Evolutionary conservation across 1,140 invertebrate species (phyloP), one percentile per base, ranked within the genome.

Genomic region (Trachymyrmex cornetzi): DNA sequence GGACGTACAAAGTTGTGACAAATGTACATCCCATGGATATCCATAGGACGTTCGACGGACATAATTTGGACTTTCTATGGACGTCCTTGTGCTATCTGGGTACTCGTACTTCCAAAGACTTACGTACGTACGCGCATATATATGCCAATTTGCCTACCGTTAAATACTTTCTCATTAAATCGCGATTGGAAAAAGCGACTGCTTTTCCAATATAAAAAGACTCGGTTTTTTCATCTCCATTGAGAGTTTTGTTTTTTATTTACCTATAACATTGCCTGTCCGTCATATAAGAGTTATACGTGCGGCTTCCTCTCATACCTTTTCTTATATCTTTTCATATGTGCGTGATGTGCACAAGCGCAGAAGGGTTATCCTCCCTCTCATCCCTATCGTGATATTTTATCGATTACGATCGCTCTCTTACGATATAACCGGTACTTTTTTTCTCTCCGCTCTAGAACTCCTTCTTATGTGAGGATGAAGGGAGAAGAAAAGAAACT

Each of bases 331-430:
- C 5, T 64, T 66, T 59, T 53, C 24, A 9, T 66, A 38, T 53
- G 64, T 59, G 53, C 66, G 80, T 38, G 24, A 44, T 71, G 34
- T 22, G 79, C 66, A 69, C 61, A 14, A 77, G 59, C 16, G 63
- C 63, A 44, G 30, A 11, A 69, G 48, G 53, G 53, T 82, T 74
- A 50, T 30, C 50, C 16, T 64, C 16, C 63, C 63, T 34, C 27
- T 27, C 27, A 72, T 61, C 80, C 34, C 77, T 77, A 87, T 84
- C 89, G 82, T 66, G 66, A 86, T 66, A 88, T 91, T 91, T 88
- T 82, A 87, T 90, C 88, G 85, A 66, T 72, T 86, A 59, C 63
- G 66, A 50, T 38, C 50, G 44, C 19, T 55, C 27, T 71, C 61
- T 57, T 85, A 63, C 72, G 61, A 50, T 63, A 57, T 61, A 64